These are phyloP conservation scores for Ceratotherium simum DNA, from an alignment of 2,113 vertebrate species.

Conservation along the genomic window DNA sequence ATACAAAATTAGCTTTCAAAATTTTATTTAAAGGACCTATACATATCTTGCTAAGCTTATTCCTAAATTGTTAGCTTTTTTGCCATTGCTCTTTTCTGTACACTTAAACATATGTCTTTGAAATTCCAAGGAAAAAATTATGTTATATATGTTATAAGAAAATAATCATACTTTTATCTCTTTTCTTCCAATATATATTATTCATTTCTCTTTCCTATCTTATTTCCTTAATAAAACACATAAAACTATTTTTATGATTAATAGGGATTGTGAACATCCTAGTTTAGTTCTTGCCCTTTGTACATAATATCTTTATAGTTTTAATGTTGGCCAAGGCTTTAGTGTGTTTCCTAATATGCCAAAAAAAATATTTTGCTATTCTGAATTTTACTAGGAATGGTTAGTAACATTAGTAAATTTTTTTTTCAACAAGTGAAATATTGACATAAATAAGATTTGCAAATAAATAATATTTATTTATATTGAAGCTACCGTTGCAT, in stretches of 20 bases:
- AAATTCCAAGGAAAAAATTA: not conserved
- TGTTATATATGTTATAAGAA: not conserved
- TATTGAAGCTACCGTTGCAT: not conserved
- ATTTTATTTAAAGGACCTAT: not conserved
- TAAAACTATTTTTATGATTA: not conserved
- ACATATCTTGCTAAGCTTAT: not conserved
- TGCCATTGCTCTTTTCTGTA: not conserved
- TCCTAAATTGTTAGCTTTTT: not conserved
- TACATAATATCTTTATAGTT: not conserved
- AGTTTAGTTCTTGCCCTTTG: not conserved
- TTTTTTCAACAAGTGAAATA: not conserved
- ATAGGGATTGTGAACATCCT: not conserved
- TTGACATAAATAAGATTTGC: not conserved
- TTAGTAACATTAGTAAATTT: not conserved
- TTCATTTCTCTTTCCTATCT: not conserved
- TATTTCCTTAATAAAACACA: not conserved
- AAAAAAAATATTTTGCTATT: not conserved
- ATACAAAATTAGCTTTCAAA: not conserved
- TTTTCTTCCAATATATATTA: not conserved
- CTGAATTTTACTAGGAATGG: not conserved
- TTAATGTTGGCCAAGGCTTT: not conserved
- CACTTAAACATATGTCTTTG: not conserved
- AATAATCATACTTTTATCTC: not conserved
- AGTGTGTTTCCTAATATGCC: not conserved
- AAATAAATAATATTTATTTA: not conserved